A percentile compares a stretch with the other conserved stretches of the same genome.
Evolutionary conservation across 2,797 vertebrate genomes (phyloP).

Genomic region (Leptodactylus fallax): DNA sequence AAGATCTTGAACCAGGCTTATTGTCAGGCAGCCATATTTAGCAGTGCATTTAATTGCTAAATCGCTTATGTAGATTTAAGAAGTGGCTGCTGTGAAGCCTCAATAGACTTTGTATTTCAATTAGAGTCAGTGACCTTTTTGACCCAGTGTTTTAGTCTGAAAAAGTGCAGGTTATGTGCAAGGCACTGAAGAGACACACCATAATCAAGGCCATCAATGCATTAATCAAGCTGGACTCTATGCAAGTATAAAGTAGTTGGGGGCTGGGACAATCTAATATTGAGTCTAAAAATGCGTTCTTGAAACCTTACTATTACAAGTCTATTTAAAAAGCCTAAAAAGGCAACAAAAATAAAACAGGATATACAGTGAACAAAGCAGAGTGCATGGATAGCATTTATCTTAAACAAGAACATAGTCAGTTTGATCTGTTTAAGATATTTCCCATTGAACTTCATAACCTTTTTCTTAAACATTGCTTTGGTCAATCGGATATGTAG

Average conservation of each 20-base stretch:
- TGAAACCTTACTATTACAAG: not conserved
- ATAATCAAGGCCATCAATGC: conserved; percentile 69
- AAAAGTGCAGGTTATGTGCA: conserved; percentile 71
- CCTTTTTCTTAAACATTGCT: conserved; percentile 24
- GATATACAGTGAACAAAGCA: not conserved
- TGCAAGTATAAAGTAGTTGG: not conserved
- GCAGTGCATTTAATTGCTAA: conserved; percentile 77
- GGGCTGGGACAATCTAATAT: not conserved
- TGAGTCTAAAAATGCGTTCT: not conserved
- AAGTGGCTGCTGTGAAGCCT: conserved; percentile 78
- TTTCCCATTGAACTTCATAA: conserved; percentile 32
- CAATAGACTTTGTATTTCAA: conserved; percentile 81
- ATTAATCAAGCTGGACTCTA: conserved; percentile 71
- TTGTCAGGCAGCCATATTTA: conserved; percentile 73
- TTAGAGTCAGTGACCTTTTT: conserved; percentile 77
- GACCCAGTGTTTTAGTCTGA: conserved; percentile 75
- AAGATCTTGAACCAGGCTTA: conserved; percentile 70
- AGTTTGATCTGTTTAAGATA: not conserved
- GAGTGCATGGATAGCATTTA: no score
- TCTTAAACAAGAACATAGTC: no score
- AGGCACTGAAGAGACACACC: conserved; percentile 63
- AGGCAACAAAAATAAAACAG: not conserved
- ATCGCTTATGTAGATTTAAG: conserved; percentile 79
- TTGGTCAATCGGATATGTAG: conserved; percentile 24
- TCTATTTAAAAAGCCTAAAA: not conserved